Base-by-base conservation (phyloP, 2,113 vertebrate genomes). In the Rhadina sibilatrix region DNA sequence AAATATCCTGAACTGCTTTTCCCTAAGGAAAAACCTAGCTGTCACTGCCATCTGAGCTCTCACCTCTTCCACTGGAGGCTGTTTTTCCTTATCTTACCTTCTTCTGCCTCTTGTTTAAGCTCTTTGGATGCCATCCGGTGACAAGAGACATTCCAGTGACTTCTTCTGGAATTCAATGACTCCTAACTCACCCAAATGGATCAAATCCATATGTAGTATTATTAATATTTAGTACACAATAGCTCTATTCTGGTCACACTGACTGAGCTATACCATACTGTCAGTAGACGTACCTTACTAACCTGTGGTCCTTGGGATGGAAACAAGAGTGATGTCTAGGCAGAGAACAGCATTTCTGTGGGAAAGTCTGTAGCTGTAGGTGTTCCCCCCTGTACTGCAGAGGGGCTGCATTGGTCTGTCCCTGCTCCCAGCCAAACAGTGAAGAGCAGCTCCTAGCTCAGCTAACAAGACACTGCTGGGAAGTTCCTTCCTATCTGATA, bases 201-300 rank as follows among this genome's bases (percentile, higher is more conserved):
- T 27, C 47, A 91, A 81, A 78, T 63, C 31, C 22, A 60, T 27
- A 28, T 2, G 2, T 27, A 77, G 14, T 8, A 25, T 27, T 68
- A 40, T 27, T 68, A 40, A 56, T 60, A 37, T 44, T 44, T n/a
- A 77, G 27, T 25, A 65, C 12, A 61, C 40, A 25, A 17, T 40
- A 50, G 16, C 23, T 87, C 1, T 2, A 27, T 33, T 13, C 10
- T 50, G 40, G 15, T 77, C 60, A 19, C 37, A 11, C 12, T 60
- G 35, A 46, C 63, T 21, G 53, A 65, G 5, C 44, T 20, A 9
- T 10, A 27, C 40, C 0, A 0, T 38, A 31, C 40, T 7, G 9
- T 15, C 49, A 24, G 63, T 24, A 65, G 40, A 16, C 20, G 28
- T 5, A 57, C n/a, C 31, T 81, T n/a, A 44, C 24, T 60, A 47